phyloP scores from a whole-genome alignment of 1,140 invertebrate species.

The Drosophila mojavensis region DNA sequence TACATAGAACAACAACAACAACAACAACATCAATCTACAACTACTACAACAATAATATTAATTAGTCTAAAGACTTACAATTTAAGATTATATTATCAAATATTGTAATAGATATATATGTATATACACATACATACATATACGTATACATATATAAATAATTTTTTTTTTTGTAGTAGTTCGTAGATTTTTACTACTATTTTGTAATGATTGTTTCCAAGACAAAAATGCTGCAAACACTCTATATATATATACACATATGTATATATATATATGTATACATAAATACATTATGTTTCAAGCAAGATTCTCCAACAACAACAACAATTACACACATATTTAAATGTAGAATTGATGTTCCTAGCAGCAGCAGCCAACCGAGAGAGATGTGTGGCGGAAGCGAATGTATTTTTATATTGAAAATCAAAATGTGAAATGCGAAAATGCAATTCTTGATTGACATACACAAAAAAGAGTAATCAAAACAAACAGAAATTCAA shows the following conservation, averaged over 20 bases:
- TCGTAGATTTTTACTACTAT: slow-evolving; percentile 36
- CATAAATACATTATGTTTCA: too few relatives aligned
- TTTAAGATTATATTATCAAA: slow-evolving; percentile 45
- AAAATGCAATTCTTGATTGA: slow-evolving; percentile 24
- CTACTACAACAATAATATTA: slow-evolving; percentile 9
- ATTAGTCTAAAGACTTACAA: slow-evolving; percentile 35
- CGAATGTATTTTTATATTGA: slow-evolving; percentile 51
- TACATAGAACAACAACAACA: slow-evolving; percentile 48
- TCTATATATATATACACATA: too few relatives aligned
- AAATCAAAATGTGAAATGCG: slow-evolving; percentile 32
- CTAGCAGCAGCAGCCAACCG: slow-evolving; percentile 35
- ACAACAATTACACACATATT: slow-evolving; percentile 23
- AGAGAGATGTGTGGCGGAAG: not conserved
- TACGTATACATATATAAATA: slow-evolving; percentile 14
- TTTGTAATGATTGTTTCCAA: slow-evolving; percentile 36
- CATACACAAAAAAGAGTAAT: slow-evolving; percentile 17
- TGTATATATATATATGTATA: too few relatives aligned
- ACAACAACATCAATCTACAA: slow-evolving; percentile 8
- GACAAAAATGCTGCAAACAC: slow-evolving; percentile 2
- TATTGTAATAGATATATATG: slow-evolving; percentile 32
- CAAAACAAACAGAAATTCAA: slow-evolving; percentile 21
- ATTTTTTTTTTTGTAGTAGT: slow-evolving; percentile 26
- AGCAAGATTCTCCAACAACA: slow-evolving; percentile 13
- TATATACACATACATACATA: not conserved
- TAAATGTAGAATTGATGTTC: slow-evolving; percentile 63